A percentile compares a stretch with the other conserved stretches of the same genome.
Conservation (phyloP, 2,888 invertebrate species). For the Megaustenia siamemsis region DNA sequence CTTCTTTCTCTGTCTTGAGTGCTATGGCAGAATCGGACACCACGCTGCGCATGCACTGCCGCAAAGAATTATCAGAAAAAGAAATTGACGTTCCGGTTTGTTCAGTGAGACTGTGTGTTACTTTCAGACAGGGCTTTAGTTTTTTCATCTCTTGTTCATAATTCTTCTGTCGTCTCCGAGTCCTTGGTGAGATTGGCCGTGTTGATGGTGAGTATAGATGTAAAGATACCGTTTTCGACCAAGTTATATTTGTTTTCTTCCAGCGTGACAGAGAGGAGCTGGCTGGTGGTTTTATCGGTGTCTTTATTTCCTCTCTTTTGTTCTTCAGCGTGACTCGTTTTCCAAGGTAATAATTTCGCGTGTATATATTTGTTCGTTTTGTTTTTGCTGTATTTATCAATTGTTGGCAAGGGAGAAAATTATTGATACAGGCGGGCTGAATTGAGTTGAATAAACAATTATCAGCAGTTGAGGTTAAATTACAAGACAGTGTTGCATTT, state of each 20-base stretch:
- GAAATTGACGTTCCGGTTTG: neutral
- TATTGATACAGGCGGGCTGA: neutral
- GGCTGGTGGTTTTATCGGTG: neutral
- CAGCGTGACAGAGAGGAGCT: neutral
- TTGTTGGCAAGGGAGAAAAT: too few relatives aligned
- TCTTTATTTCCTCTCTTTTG: neutral
- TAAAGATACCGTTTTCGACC: constrained; percentile 28
- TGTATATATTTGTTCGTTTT: constrained; percentile 38
- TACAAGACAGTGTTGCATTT: neutral
- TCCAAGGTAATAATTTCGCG: constrained; percentile 27
- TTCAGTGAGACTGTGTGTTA: neutral
- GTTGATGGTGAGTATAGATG: constrained; percentile 14
- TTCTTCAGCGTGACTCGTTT: neutral
- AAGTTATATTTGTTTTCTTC: constrained; percentile 21
- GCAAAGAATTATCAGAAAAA: neutral
- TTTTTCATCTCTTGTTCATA: neutral
- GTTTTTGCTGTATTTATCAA: neutral
- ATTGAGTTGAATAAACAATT: neutral
- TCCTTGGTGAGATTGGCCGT: neutral
- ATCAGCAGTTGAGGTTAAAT: neutral
- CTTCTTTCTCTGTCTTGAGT: neutral
- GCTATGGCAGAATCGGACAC: neutral
- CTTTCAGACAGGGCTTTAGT: constrained; percentile 13
- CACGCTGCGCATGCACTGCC: too few relatives aligned
- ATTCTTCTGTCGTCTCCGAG: neutral